Conservation (phyloP, 35 echinoderm and acorn worm genomes). For the Acanthaster planci region DNA sequence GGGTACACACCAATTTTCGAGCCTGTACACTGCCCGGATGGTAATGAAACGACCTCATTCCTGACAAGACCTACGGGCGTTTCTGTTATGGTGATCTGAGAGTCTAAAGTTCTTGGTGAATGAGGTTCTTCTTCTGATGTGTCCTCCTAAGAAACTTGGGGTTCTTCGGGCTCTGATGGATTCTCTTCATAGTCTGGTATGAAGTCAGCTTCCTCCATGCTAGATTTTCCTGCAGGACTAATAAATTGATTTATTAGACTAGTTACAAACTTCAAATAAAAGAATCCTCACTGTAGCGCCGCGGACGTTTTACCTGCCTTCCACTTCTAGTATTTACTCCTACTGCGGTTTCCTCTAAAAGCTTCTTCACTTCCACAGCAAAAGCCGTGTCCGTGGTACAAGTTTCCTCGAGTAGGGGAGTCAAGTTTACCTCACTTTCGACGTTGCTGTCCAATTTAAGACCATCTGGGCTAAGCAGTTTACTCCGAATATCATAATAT, state of each 20-base stretch:
- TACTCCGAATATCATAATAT: background rate
- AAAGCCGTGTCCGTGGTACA: background rate
- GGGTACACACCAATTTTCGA: background rate
- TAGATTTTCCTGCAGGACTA: background rate
- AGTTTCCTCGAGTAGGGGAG: background rate
- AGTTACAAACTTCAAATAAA: background rate
- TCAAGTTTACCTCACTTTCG: background rate
- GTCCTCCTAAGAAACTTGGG: background rate
- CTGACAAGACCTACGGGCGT: background rate
- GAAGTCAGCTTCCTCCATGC: background rate
- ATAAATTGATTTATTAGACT: background rate
- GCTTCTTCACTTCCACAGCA: background rate
- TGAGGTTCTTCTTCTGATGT: background rate
- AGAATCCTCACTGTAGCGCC: too few species aligned
- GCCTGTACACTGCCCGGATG: background rate
- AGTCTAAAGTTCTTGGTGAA: background rate
- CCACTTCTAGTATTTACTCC: background rate
- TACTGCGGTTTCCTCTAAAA: background rate
- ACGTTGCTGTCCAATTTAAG: background rate
- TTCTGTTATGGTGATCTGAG: background rate
- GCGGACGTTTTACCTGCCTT: background rate
- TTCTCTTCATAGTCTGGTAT: background rate
- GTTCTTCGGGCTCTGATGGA: background rate
- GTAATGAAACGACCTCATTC: background rate
- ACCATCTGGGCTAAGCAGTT: background rate